phyloP scores from a whole-genome alignment of 2,113 vertebrate species.

The Psilopsiagon aymara region DNA sequence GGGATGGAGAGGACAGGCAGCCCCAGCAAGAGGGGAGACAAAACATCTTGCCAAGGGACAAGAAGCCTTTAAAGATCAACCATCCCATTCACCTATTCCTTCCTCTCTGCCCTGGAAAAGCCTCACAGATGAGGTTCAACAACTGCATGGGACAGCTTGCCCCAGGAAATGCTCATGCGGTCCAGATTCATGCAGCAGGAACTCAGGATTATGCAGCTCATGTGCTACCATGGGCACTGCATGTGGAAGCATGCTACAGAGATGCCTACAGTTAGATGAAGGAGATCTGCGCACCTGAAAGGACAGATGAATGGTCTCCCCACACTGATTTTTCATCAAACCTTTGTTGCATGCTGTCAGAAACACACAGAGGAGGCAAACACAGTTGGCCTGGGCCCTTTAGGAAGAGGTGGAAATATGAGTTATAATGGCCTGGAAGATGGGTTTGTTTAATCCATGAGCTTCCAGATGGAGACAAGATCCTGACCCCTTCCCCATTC shows the following conservation, averaged over 20 bases:
- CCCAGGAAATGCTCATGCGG: background rate
- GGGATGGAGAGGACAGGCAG: background rate
- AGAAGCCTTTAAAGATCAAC: background rate
- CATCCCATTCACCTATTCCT: background rate
- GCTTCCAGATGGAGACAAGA: background rate
- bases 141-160: background rate
- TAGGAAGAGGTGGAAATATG: background rate
- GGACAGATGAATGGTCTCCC: background rate
- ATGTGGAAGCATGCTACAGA: accelerated
- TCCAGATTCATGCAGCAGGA: background rate
- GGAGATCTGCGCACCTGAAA: background rate
- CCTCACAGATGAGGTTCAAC: background rate
- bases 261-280: background rate
- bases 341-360: background rate
- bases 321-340: background rate
- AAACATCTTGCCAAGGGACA: background rate
- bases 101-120: background rate
- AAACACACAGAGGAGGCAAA: background rate
- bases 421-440: background rate
- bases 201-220: background rate
- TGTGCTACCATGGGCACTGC: background rate
- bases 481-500: background rate
- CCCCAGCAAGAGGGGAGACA: background rate
- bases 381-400: background rate
- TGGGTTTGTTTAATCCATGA: background rate